phyloP scores from a whole-genome alignment of 2,797 vertebrate genomes.

The Pseudochaenichthys georgianus region DNA sequence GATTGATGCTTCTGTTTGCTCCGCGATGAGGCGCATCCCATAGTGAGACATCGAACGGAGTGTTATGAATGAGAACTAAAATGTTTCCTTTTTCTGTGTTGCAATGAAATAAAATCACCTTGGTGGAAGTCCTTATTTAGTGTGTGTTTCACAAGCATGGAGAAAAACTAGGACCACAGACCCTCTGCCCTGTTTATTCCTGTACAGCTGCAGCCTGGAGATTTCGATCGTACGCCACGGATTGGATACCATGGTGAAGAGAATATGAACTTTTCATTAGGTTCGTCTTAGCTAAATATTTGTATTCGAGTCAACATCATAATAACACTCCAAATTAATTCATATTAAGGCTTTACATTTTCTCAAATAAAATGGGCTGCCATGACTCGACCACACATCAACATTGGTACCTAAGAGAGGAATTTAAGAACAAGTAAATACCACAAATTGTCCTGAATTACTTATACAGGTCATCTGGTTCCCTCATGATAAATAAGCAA shows the following conservation, averaged over 20 bases:
- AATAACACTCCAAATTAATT: slow-evolving; percentile 11
- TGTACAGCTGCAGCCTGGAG: neutral
- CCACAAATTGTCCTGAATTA: neutral
- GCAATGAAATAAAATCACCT: too few relatives aligned
- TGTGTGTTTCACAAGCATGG: too few relatives aligned
- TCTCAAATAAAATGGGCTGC: neutral
- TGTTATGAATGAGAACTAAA: too few relatives aligned
- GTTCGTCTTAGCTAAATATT: slow-evolving; percentile 8
- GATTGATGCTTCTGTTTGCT: too few relatives aligned
- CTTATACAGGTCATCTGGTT: neutral
- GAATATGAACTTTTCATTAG: neutral
- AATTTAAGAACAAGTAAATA: neutral
- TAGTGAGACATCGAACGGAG: too few relatives aligned
- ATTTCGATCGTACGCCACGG: neutral
- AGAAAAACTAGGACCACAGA: neutral
- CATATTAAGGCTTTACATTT: slow-evolving; percentile 23
- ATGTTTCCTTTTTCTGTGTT: too few relatives aligned
- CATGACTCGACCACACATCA: neutral
- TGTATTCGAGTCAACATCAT: slow-evolving; percentile 12
- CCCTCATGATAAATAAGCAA: neutral
- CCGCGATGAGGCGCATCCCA: too few relatives aligned
- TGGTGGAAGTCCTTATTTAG: too few relatives aligned
- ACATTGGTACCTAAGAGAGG: neutral
- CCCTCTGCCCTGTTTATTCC: neutral
- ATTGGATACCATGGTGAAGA: neutral